phyloP scores from a whole-genome alignment of 2,797 vertebrate genomes.

The Microcaecilia unicolor region DNA sequence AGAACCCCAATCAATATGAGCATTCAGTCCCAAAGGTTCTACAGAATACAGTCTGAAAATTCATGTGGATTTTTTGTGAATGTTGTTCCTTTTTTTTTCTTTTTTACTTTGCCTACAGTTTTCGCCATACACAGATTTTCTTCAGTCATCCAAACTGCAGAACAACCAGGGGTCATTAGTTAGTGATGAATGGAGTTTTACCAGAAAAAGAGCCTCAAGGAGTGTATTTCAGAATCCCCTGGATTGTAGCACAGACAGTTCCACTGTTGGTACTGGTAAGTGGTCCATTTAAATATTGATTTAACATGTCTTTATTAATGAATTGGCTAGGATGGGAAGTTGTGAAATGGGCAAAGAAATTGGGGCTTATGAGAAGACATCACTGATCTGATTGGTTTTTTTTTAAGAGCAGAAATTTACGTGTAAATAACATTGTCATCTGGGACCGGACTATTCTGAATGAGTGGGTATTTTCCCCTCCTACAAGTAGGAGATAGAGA shows the following conservation, averaged over 20 bases:
- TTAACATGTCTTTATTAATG: not conserved
- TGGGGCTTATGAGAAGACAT: too few relatives aligned
- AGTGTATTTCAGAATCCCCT: conserved; percentile 14
- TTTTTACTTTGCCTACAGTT: conserved; percentile 26
- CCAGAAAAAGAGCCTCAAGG: conserved; percentile 35
- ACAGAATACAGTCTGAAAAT: too few relatives aligned
- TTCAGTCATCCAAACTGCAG: conserved; percentile 35
- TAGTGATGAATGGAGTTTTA: conserved; percentile 34
- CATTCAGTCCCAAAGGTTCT: too few relatives aligned
- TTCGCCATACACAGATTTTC: conserved; percentile 50
- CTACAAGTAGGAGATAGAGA: too few relatives aligned
- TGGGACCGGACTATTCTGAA: too few relatives aligned
- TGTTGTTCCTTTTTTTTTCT: too few relatives aligned
- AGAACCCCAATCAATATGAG: too few relatives aligned
- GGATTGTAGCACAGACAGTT: conserved; percentile 25
- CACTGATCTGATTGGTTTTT: too few relatives aligned
- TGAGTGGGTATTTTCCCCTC: too few relatives aligned
- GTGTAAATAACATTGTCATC: too few relatives aligned
- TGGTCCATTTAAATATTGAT: conserved; percentile 3
- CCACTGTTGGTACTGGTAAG: conserved; percentile 34
- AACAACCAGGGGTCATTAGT: conserved; percentile 22
- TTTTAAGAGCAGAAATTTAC: too few relatives aligned
- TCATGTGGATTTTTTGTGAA: too few relatives aligned
- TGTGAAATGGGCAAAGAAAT: fast-evolving
- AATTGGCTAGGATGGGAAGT: not conserved